phyloP scores from a whole-genome alignment of 2,888 invertebrate genomes.

The Tenthredo scrophulariae region DNA sequence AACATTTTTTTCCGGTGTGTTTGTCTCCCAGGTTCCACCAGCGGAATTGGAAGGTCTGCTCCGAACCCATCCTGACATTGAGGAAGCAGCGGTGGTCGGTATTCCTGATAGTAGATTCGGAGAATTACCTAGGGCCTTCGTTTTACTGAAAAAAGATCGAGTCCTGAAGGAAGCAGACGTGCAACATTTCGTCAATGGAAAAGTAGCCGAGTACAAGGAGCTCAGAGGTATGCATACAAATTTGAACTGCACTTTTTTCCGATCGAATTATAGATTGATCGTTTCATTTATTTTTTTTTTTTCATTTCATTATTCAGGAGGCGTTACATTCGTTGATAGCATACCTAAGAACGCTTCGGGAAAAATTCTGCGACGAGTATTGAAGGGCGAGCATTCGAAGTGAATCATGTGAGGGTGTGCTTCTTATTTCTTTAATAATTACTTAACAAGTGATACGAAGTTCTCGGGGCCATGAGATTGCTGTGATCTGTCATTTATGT shows the following conservation, averaged over 20 bases:
- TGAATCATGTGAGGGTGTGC: neutral
- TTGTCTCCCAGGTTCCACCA: conserved; percentile 87
- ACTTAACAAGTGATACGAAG: neutral
- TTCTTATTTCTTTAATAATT: neutral
- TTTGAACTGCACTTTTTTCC: neutral
- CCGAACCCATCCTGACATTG: conserved; percentile 85
- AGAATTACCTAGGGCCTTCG: conserved; percentile 88
- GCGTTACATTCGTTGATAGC: conserved; percentile 78
- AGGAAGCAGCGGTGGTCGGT: conserved; percentile 92
- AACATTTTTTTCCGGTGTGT: conserved; percentile 68
- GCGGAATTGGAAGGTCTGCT: conserved; percentile 91
- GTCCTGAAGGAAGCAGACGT: conserved; percentile 81
- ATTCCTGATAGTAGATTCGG: conserved; percentile 85
- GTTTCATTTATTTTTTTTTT: neutral
- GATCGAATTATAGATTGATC: neutral
- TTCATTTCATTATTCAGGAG: conserved; percentile 71
- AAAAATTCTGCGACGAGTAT: conserved; percentile 78
- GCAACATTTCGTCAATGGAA: conserved; percentile 82
- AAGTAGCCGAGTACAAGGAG: conserved; percentile 89
- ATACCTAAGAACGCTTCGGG: conserved; percentile 80
- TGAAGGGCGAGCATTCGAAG: conserved; percentile 61
- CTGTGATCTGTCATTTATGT: no score
- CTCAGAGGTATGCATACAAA: conserved; percentile 75
- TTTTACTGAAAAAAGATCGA: conserved; percentile 81
- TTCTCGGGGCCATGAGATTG: neutral